phyloP scores from a whole-genome alignment of 2,113 vertebrate genomes.

The Cyanistes caeruleus region DNA sequence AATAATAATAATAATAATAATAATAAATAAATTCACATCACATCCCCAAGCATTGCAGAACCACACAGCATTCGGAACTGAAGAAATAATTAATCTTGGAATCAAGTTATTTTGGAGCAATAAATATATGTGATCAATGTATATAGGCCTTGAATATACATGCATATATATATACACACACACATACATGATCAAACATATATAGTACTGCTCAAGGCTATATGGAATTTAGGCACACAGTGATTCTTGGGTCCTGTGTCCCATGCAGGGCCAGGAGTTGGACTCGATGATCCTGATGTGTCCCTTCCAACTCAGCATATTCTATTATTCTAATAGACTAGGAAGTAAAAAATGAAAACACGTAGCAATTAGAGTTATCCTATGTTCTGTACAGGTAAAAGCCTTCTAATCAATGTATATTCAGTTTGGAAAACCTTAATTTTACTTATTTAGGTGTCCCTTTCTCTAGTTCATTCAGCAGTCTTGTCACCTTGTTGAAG shows the following conservation, averaged over 20 bases:
- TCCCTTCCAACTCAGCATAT: background rate
- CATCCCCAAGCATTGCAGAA: background rate
- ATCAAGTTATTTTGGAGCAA: background rate
- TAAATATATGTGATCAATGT: background rate
- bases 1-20: background rate
- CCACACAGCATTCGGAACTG: rapidly evolving
- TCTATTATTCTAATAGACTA: background rate
- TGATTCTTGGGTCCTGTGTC: background rate
- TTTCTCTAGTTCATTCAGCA: background rate
- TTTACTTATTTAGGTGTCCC: background rate
- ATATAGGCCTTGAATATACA: background rate
- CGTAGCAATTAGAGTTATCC: background rate
- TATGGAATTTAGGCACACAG: background rate
- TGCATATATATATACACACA: too few relatives aligned
- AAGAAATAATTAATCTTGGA: background rate
- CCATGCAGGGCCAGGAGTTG: background rate
- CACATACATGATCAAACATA: background rate
- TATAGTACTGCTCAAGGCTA: background rate
- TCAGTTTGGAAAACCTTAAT: background rate
- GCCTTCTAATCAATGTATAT: background rate
- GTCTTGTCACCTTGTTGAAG: background rate
- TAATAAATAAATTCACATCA: background rate
- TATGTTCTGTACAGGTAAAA: background rate
- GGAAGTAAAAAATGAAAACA: background rate
- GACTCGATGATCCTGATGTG: rapidly evolving